Evolutionary conservation across 1,140 invertebrate genomes (phyloP), one percentile per base, ranked within the genome.

Genomic region (Harpegnathos saltator): DNA sequence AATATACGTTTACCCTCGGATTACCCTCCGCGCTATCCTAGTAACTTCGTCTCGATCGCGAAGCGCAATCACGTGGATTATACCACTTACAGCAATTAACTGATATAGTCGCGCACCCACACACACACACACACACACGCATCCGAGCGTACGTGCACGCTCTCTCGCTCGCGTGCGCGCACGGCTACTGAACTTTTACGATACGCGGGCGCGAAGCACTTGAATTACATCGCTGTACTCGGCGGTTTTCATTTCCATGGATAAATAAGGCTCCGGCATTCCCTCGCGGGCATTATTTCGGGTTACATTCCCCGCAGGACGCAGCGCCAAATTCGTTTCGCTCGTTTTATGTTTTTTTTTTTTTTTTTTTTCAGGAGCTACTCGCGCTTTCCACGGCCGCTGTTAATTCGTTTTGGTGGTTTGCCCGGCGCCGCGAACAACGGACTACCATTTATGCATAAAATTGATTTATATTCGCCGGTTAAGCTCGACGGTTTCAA

Each of bases 221-320:
- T 24, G 33, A 75, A 78, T 78, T 78, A 78, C 17, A 69, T 69
- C 5, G 63, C 29, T 58, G 38, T 69, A 69, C 29, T 80, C 33
- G 52, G 19, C 52, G 24, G 52, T 69, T 80, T 80, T 69, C 33
- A 63, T 80, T 86, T 48, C 48, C 66, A 61, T 48, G 81, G 19
- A 56, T 83, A 86, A 87, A 86, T 87, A 87, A 87, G 59, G 50
- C 17, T 22, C 22, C 24, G 24, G 22, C 50, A 29, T 80, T 78
- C 38, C 66, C 63, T 4, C 0, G 33, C 52, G 22, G 26, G 33
- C 33, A 69, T 83, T 87, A 58, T 86, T 83, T 65, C 59, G 66
- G 72, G 72, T 85, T 86, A 33, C 61, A 48, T 83, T 86, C 85
- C n/a, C 80, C 85, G 33, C 73, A 14, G 50, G 22, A 69, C n/a